Percentiles rank a stretch among this genome's conserved stretches.
phyloP scores from a whole-genome alignment of 2,797 vertebrate genomes.

The Enteromius trimaculatus region DNA sequence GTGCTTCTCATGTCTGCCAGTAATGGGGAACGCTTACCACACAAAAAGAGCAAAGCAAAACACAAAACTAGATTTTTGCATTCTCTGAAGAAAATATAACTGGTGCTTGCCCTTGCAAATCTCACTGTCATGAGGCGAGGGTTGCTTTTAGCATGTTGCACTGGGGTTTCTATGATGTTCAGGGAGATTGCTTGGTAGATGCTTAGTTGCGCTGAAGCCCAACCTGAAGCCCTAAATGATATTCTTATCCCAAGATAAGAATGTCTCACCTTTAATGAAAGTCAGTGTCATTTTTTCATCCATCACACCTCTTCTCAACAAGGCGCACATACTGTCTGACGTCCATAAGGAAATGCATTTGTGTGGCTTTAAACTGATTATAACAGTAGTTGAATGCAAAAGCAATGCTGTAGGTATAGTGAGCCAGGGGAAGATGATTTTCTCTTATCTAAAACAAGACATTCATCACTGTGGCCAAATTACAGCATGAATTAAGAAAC shows the following conservation, averaged over 20 bases:
- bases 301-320: background rate
- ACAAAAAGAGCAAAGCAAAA: conserved; percentile 66
- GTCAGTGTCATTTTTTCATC: background rate
- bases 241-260: background rate
- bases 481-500: conserved; percentile 81
- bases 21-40: conserved; percentile 69
- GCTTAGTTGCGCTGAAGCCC: background rate
- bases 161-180: background rate
- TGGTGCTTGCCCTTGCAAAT: background rate
- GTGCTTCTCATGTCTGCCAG: conserved; percentile 73
- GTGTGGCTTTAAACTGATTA: conserved; percentile 53
- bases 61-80: conserved; percentile 6
- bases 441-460: conserved; percentile 75
- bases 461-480: conserved; percentile 80
- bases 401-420: conserved; percentile 57
- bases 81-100: background rate
- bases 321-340: too few relatives aligned
- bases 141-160: background rate
- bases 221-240: background rate
- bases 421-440: conserved; percentile 66
- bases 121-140: too few relatives aligned
- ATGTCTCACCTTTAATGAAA: background rate
- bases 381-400: conserved; percentile 52
- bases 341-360: conserved; percentile 56
- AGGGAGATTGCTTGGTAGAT: background rate